Conservation (phyloP, 2,797 vertebrate genomes). For the Sebastiscus tertius region DNA sequence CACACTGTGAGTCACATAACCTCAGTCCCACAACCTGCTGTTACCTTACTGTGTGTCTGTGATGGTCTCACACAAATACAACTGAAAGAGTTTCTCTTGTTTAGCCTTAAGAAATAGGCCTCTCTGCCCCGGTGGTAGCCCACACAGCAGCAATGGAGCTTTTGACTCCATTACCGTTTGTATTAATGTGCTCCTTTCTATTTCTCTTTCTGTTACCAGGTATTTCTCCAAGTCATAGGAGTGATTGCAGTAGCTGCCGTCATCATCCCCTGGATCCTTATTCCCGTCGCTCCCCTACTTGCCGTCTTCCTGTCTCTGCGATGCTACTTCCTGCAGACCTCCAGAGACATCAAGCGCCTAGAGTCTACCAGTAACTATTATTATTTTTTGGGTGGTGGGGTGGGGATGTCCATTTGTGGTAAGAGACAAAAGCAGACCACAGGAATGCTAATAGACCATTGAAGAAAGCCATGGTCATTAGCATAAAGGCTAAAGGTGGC, state of each 20-base stretch:
- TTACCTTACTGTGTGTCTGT: conserved; percentile 57
- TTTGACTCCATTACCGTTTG: conserved; percentile 22
- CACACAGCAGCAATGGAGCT: conserved; percentile 36
- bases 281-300: conserved; percentile 86
- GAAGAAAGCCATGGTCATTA: conserved; percentile 73
- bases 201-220: conserved; percentile 72
- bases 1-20: conserved; percentile 76
- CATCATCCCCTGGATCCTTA: conserved; percentile 89
- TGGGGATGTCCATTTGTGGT: conserved; percentile 62
- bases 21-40: conserved; percentile 70
- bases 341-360: conserved; percentile 91
- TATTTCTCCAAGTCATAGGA: conserved; percentile 87
- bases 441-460: conserved; percentile 80
- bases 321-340: conserved; percentile 89
- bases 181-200: conserved; percentile 8
- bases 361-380: conserved; percentile 89
- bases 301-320: conserved; percentile 85
- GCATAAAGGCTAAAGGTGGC: conserved; percentile 82
- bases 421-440: conserved; percentile 72
- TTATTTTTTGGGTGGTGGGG: conserved; percentile 25
- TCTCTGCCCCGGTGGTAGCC: conserved; percentile 30
- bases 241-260: conserved; percentile 86
- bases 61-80: conserved; percentile 58
- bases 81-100: conserved; percentile 65
- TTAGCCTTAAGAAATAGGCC: conserved; percentile 37